Conservation (phyloP, 2,797 vertebrate species). For the Sebastes elongatus region DNA sequence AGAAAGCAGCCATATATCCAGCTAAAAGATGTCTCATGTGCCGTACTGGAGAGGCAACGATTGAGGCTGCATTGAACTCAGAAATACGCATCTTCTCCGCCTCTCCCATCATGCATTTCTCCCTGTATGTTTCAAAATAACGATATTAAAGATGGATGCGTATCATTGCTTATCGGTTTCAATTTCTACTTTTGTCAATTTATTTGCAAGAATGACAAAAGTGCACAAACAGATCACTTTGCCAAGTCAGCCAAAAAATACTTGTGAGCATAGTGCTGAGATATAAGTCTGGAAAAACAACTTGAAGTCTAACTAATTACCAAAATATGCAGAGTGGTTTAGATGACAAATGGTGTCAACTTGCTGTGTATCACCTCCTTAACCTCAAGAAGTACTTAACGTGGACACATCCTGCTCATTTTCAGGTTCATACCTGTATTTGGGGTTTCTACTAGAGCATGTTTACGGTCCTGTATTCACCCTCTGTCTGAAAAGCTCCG, state of each 20-base stretch:
- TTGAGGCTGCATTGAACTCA: not conserved
- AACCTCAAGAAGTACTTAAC: not conserved
- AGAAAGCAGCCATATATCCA: not conserved
- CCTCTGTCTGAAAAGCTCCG: too few relatives aligned
- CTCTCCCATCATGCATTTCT: not conserved
- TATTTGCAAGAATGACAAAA: not conserved
- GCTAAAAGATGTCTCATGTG: not conserved
- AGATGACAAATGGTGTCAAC: too few relatives aligned
- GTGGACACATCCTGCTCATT: not conserved
- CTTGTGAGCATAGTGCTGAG: not conserved
- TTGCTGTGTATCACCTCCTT: not conserved
- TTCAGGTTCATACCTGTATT: not conserved
- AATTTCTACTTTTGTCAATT: not conserved
- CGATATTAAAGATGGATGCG: not conserved
- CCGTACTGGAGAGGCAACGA: too few relatives aligned
- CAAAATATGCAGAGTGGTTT: not conserved
- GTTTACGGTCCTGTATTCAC: not conserved
- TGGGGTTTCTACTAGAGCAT: not conserved
- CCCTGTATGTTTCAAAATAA: not conserved
- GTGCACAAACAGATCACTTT: not conserved
- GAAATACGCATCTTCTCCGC: not conserved
- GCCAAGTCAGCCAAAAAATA: not conserved
- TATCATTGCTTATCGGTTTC: not conserved
- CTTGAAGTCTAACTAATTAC: not conserved
- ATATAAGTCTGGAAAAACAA: not conserved